Percentiles rank a stretch among this genome's conserved stretches.
These are phyloP conservation scores for Trichomycterus rosablanca DNA, from an alignment of 2,113 vertebrate genomes.

Conservation along the genomic window DNA sequence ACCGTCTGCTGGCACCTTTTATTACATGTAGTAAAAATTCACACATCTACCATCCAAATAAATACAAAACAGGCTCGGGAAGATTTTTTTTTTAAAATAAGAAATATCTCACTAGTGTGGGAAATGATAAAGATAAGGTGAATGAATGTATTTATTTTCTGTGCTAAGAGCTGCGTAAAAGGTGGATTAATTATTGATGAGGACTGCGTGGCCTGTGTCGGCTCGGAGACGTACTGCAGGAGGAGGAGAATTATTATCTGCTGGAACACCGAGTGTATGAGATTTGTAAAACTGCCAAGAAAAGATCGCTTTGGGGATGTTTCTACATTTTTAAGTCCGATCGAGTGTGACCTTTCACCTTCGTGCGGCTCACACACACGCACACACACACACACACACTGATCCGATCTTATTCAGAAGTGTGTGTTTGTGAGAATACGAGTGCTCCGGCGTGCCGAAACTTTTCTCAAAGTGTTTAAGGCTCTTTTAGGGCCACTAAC, in stretches of 20 bases:
- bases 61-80: background rate
- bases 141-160: constrained; percentile 12
- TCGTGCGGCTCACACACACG: constrained; percentile 3
- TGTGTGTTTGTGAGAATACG: background rate
- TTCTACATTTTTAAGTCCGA: constrained; percentile 28
- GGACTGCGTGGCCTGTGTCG: background rate
- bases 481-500: constrained; percentile 9
- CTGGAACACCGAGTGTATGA: constrained; percentile 2
- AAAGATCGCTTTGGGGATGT: constrained; percentile 26
- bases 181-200: constrained; percentile 8
- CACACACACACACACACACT: constrained; percentile 8
- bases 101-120: background rate
- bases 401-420: background rate
- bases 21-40: background rate
- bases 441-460: background rate
- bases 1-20: too few relatives aligned
- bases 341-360: constrained; percentile 32
- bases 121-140: background rate
- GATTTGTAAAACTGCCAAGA: constrained; percentile 27
- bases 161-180: constrained; percentile 1
- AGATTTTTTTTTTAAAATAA: background rate
- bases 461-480: constrained; percentile 11
- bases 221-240: constrained; percentile 1
- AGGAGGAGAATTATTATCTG: constrained; percentile 19
- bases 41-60: background rate